These are phyloP conservation scores for Thymallus thymallus DNA, from an alignment of 2,113 vertebrate genomes.

Conservation along the genomic window DNA sequence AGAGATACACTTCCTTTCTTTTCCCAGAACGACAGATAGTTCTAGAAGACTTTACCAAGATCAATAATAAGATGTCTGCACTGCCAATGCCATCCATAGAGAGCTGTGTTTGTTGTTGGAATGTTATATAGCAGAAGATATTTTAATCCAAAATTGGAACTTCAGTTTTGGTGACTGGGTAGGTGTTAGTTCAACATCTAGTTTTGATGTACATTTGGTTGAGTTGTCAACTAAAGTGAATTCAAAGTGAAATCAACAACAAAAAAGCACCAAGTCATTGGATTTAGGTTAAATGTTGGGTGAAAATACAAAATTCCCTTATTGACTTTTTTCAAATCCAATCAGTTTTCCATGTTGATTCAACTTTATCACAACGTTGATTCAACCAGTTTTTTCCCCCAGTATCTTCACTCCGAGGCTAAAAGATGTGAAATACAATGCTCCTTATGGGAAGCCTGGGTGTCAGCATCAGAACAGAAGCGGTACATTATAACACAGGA, in stretches of 20 bases:
- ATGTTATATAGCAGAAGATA: background rate
- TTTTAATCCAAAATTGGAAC: background rate
- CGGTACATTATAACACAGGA: background rate
- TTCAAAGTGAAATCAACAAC: conserved; percentile 4
- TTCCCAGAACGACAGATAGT: background rate
- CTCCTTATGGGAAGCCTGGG: too few species aligned
- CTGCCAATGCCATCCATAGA: too few species aligned
- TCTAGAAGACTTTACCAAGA: too few species aligned
- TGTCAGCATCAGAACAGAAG: conserved; percentile 31
- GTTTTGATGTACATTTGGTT: background rate
- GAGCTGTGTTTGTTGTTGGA: background rate
- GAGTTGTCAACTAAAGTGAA: background rate
- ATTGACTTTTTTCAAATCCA: too few species aligned
- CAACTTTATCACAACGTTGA: too few species aligned
- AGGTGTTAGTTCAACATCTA: too few species aligned
- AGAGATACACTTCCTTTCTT: conserved; percentile 11
- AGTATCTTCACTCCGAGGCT: too few species aligned
- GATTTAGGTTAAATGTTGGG: background rate
- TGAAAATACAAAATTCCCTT: too few species aligned
- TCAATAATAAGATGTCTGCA: background rate
- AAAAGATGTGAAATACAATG: too few species aligned
- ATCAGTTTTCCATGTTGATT: too few species aligned
- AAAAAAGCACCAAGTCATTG: conserved; percentile 21
- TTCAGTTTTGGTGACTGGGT: background rate
- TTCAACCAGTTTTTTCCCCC: conserved; percentile 30